These are phyloP conservation scores for Neosalanx taihuensis DNA, from an alignment of 2,797 vertebrate species.

Conservation along the genomic window DNA sequence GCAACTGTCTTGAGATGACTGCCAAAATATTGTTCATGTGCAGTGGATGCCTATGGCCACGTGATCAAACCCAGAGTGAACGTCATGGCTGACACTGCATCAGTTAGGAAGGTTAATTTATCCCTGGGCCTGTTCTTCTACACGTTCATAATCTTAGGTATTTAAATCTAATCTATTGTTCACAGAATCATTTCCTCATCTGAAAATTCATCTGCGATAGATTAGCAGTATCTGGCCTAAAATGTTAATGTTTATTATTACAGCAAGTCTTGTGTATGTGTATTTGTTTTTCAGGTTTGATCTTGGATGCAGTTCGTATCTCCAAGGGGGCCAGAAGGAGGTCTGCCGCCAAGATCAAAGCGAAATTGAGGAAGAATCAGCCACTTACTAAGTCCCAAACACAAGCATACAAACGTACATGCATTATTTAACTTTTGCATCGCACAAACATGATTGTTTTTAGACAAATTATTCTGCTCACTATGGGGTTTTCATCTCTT, in stretches of 20 bases:
- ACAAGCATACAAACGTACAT: not conserved
- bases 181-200: too few relatives aligned
- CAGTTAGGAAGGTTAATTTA: not conserved
- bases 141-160: not conserved
- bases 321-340: slow-evolving; percentile 6
- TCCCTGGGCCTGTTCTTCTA: slow-evolving; percentile 3
- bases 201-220: too few relatives aligned
- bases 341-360: not conserved
- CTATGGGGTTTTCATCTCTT: not conserved
- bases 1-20: too few relatives aligned
- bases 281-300: not conserved
- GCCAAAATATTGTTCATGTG: too few relatives aligned
- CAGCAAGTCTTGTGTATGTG: not conserved
- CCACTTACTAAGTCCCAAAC: not conserved
- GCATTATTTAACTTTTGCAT: not conserved
- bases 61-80: slow-evolving; percentile 1
- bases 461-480: not conserved
- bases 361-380: not conserved
- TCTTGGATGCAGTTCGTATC: not conserved
- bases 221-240: too few relatives aligned
- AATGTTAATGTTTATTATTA: too few relatives aligned
- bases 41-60: too few relatives aligned
- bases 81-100: not conserved
- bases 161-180: not conserved
- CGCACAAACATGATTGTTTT: not conserved